Evolutionary conservation across 2,888 invertebrate genomes (phyloP), one percentile per base, ranked within the genome.

Genomic region (Troides aeacus): DNA sequence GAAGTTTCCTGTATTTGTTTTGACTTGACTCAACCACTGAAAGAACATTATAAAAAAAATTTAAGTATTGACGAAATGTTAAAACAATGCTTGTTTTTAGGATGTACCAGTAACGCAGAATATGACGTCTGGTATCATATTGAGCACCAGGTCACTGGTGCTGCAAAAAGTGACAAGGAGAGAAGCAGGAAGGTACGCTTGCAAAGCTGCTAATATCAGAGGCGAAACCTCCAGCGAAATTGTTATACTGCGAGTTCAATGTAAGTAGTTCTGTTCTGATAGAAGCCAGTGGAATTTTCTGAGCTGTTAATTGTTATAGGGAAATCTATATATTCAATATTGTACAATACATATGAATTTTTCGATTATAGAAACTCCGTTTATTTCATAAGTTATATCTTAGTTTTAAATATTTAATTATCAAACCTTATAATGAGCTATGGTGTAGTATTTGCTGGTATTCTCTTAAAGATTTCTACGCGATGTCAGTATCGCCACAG

Each of bases 91-190:
- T 61, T 64, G 39, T 71, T 68, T 63, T n/a, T 71, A 92, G 92
- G 91, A 92, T 71, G 88, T 85, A 82, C 84, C 95, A 77, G 95
- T 97, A 79, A 95, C 94, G 80, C 97, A 97, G 86, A 97, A 97
- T 84, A 94, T 96, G 92, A 95, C 97, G 56, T 95, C 96, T 72
- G 97, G 97, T 72, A 94, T 97, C 81, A 97, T 97, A 80, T 95
- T 97, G 84, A 97, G 97, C 86, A 96, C 97, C 70, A 95, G 97
- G 82, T 97, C 97, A 70, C 93, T 97, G 76, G 97, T 97, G 56
- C 94, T 97, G 66, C 97, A 97, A 86, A 95, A 95, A 76, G 97
- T 97, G 78, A 96, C 96, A 56, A 94, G 97, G 73, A 94, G 94
- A 77, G 96, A 97, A 81, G 96, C 96, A 60, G 97, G 97, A 18